Base-by-base conservation (phyloP, 2,797 vertebrate genomes). In the Lacerta viridis region DNA sequence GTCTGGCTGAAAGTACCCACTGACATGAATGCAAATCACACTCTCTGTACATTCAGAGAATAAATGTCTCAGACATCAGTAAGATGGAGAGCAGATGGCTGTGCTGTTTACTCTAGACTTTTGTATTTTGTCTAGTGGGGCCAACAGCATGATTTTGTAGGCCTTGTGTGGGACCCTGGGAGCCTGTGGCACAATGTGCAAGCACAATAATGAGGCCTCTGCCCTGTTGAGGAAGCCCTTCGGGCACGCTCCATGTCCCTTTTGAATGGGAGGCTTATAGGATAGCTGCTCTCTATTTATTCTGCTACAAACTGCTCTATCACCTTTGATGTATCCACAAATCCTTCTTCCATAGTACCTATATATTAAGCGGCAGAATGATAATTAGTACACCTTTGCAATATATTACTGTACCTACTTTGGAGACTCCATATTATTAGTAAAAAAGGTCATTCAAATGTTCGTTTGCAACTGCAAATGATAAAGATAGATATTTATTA, bases 361-460 rank as follows among this genome's bases (percentile, higher is more conserved):
- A 77, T 81, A 89, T 82, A 82, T 86, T 69, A 82, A 89, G 33
- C 61, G 79, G 43, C 43, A 69, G 78, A n/a, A 75, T 75, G 33
- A 86, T 25, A 86, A 86, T 84, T 80, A 74, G 39, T 25, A 74
- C 46, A 27, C 27, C 61, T 43, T 9, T 39, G 33, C 41, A 82
- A 82, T 81, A 41, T 69, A 8, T 33, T 7, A 85, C 81, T 50
- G 41, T 71, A 68, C 64, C 71, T 86, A 50, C 79, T 68, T 82
- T 89, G 33, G 46, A 71, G 61, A 55, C n/a, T 75, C n/a, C 18
- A 68, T 17, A 23, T 77, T 82, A 78, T 33, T 69, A 89, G 17
- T 79, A 84, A 82, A 82, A 83, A 83, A 25, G 17, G 71, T 78
- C 64, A 86, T 86, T n/a, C 78, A 36, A 61, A 78, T 43, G 50